Percentiles rank a stretch among this genome's conserved stretches.
Conservation (phyloP, 2,113 vertebrate genomes). For the Nanorana parkeri region DNA sequence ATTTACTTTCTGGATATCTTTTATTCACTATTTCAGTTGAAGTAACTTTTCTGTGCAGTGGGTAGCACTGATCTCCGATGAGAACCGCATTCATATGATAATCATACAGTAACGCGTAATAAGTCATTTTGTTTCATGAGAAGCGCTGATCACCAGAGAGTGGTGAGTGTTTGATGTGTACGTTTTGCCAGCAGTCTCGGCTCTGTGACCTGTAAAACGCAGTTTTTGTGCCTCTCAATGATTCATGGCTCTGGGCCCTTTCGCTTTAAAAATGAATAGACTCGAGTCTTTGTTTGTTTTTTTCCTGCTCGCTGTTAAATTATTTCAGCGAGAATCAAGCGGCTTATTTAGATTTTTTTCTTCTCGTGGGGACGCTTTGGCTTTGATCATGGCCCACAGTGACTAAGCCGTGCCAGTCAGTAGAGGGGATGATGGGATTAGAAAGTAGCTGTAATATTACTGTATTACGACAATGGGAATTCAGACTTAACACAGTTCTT, state of each 20-base stretch:
- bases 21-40: no score
- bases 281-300: constrained; percentile 26
- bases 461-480: constrained; percentile 22
- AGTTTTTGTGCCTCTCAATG: constrained; percentile 40
- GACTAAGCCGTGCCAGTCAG: constrained; percentile 35
- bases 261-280: constrained; percentile 54
- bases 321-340: constrained; percentile 37
- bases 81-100: no score
- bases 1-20: no score
- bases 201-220: constrained; percentile 45
- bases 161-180: not conserved
- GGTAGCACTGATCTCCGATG: no score
- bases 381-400: constrained; percentile 39
- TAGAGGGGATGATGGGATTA: constrained; percentile 33
- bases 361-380: constrained; percentile 35
- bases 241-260: constrained; percentile 41
- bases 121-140: not conserved
- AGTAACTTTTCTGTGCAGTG: no score
- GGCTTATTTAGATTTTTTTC: constrained; percentile 42
- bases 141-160: not conserved
- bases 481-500: not conserved
- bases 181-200: not conserved
- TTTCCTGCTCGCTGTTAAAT: constrained; percentile 40
- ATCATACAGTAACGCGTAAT: no score
- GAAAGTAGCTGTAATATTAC: constrained; percentile 8